Evolutionary conservation across 35 echinoderm and acorn worm genomes (phyloP), one percentile per base, ranked within the genome.

Genomic region (Lytechinus pictus): DNA sequence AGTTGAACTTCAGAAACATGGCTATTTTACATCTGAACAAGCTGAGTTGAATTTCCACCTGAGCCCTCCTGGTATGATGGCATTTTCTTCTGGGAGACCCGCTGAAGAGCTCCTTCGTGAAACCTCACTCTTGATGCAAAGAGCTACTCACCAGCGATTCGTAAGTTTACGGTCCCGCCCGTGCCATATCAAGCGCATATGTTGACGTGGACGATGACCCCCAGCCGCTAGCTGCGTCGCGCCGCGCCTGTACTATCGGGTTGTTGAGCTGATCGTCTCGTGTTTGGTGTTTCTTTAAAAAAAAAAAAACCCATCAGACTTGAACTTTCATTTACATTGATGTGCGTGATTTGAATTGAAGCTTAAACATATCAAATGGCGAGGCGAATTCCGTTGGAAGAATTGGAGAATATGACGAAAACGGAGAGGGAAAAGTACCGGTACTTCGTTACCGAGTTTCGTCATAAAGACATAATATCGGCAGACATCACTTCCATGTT

Each of bases 341-440:
- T 44, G 33, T 44, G 33, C 33, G 33, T 44, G 33, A 44, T 44
- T 44, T 44, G 33, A 44, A 7, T 79, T 79, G 66, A 79, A 24
- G n/a, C 6, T n/a, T 79, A 24, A 16, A 79, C 16, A 12, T 24
- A 13, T 7, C 24, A 79, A 79, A 79, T 79, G 66, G 66, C 66
- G 16, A 16, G 66, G n/a, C 14, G 12, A 79, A 79, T 79, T 79
- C 52, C 92, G 53, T 24, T 93, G 9, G 92, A 93, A 10, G 92
- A 33, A 57, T 54, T 93, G 54, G 92, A 93, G 54, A 54, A 55
- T 10, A 93, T 93, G 92, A 14, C 53, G 27, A 93, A 93, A 12
- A 54, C 9, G 52, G 92, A 93, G 21, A 93, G 92, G 55, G 92
- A 93, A 57, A 93, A n/a, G 28, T 93, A 57, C 27, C 8, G 92